These are phyloP conservation scores for Eclectus roratus DNA, from an alignment of 2,113 vertebrate genomes.

Conservation along the genomic window DNA sequence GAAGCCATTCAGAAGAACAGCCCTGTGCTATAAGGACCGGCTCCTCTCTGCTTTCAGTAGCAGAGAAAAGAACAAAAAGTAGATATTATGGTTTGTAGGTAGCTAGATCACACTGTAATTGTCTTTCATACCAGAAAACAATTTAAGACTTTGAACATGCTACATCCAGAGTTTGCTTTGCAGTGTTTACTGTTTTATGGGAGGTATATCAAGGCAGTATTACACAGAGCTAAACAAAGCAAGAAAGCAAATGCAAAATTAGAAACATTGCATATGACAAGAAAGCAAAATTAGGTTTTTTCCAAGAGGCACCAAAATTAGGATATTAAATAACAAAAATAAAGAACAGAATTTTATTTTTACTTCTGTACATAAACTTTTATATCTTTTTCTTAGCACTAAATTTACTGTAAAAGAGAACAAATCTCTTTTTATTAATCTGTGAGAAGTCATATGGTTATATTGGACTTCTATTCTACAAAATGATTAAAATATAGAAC, in stretches of 20 bases:
- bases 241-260: background rate
- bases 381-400: background rate
- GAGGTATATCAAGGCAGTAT: background rate
- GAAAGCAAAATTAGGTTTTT: background rate
- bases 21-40: background rate
- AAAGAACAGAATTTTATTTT: background rate
- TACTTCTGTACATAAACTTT: background rate
- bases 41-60: background rate
- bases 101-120: background rate
- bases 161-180: background rate
- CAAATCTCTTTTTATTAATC: background rate
- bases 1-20: background rate
- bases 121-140: background rate
- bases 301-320: background rate
- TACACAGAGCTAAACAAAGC: background rate
- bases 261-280: background rate
- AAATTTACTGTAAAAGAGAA: background rate
- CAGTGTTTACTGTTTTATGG: background rate
- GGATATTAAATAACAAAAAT: background rate
- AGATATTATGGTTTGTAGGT: background rate
- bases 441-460: background rate
- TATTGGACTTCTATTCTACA: background rate
- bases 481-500: background rate
- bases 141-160: background rate
- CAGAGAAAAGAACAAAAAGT: background rate